Evolutionary conservation across 2,113 vertebrate genomes (phyloP).

Genomic region (Eclectus roratus): DNA sequence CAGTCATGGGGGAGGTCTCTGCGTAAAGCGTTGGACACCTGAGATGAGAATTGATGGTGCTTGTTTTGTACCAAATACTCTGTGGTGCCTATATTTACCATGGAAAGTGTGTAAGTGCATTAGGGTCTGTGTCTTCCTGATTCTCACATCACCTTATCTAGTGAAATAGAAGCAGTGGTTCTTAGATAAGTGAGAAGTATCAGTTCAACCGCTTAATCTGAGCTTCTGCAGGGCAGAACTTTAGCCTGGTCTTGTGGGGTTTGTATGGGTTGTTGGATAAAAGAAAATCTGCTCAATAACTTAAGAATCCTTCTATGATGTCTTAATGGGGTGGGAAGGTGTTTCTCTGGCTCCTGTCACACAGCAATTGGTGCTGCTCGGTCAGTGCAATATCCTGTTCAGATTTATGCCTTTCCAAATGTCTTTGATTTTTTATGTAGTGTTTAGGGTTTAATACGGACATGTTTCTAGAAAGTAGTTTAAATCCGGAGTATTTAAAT

Average conservation of each 20-base stretch:
- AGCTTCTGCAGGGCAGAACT: background rate
- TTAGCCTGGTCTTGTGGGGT: background rate
- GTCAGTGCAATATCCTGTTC: background rate
- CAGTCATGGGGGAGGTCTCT: background rate
- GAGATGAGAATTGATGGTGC: background rate
- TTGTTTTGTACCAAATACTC: background rate
- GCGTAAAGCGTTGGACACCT: background rate
- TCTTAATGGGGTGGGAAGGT: background rate
- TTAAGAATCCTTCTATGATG: accelerated
- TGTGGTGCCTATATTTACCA: background rate
- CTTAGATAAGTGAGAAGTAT: background rate
- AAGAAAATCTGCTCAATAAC: background rate
- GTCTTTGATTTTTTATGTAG: background rate
- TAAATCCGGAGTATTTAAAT: background rate
- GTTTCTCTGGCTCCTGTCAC: background rate
- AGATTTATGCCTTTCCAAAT: background rate
- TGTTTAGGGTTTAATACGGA: background rate
- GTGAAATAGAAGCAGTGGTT: background rate
- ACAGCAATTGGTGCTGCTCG: background rate
- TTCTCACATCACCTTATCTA: background rate
- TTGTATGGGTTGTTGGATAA: background rate
- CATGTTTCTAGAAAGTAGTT: background rate
- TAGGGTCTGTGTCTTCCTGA: background rate
- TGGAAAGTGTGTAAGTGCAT: background rate
- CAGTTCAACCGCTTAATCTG: background rate